These are phyloP conservation scores for Xyrauchen texanus DNA, from an alignment of 2,113 vertebrate genomes.

Conservation along the genomic window DNA sequence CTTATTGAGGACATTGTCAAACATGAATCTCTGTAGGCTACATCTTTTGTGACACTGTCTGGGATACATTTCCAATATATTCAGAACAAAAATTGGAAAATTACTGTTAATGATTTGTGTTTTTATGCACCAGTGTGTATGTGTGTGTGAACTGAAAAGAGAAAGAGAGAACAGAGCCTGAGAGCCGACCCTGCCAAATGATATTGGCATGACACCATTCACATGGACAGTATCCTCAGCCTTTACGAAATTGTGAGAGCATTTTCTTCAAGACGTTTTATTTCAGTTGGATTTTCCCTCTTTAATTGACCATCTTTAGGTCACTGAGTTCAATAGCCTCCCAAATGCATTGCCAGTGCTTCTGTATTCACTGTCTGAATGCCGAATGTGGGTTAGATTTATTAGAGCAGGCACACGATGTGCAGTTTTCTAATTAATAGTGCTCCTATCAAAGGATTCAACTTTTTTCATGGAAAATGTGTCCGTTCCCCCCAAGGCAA, in stretches of 20 bases:
- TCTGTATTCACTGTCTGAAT: not conserved
- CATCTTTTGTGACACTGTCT: not conserved
- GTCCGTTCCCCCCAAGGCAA: not conserved
- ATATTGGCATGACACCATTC: conserved; percentile 35
- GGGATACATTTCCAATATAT: not conserved
- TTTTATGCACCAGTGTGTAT: not conserved
- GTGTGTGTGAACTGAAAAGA: not conserved
- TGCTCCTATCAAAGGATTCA: not conserved
- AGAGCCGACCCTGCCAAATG: conserved; percentile 15
- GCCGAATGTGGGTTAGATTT: not conserved
- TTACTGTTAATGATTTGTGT: conserved; percentile 7
- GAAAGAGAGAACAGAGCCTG: not conserved
- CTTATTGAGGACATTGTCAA: not conserved
- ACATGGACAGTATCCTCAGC: conserved; percentile 33
- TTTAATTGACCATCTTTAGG: conserved; percentile 30
- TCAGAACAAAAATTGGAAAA: conserved; percentile 1
- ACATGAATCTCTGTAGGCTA: not conserved
- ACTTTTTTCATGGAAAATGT: not conserved
- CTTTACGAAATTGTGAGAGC: conserved; percentile 36
- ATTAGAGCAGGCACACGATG: not conserved
- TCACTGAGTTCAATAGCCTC: conserved; percentile 25
- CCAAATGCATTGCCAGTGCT: conserved; percentile 9
- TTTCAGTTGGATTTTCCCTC: conserved; percentile 29
- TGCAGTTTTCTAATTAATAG: not conserved
- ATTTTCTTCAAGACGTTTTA: conserved; percentile 24